Conservation (phyloP, 2,113 vertebrate species). For the Enhydra lutris region DNA sequence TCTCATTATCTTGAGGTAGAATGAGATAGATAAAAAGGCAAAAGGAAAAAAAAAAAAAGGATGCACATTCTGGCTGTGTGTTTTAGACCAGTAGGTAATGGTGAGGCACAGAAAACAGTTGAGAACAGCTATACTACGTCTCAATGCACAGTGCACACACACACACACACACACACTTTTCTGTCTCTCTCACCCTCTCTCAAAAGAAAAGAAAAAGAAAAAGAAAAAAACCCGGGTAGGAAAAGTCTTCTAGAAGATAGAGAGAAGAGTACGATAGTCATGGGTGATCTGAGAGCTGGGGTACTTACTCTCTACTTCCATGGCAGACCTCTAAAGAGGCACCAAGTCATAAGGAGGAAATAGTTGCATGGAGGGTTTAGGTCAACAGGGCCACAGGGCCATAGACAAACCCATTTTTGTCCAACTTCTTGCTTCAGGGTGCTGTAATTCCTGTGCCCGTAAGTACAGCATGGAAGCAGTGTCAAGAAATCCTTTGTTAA, state of each 20-base stretch:
- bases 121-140: background rate
- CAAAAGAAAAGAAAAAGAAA: background rate
- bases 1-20: background rate
- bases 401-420: background rate
- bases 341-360: background rate
- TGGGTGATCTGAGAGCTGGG: background rate
- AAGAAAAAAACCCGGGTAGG: background rate
- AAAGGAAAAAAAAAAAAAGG: background rate
- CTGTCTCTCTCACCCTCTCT: background rate
- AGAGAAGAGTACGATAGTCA: background rate
- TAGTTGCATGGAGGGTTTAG: background rate
- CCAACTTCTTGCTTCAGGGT: background rate
- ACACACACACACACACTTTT: background rate
- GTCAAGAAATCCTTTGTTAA: background rate
- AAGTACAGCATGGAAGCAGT: background rate
- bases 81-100: background rate
- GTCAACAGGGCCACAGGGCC: background rate
- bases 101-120: background rate
- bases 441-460: background rate
- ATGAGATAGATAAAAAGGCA: background rate
- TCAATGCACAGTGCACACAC: background rate
- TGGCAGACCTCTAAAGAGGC: background rate
- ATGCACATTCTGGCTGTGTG: background rate
- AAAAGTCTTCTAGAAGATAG: background rate
- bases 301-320: background rate